These are phyloP conservation scores for Leptopilina myrica DNA, from an alignment of 2,888 invertebrate species.

Conservation along the genomic window DNA sequence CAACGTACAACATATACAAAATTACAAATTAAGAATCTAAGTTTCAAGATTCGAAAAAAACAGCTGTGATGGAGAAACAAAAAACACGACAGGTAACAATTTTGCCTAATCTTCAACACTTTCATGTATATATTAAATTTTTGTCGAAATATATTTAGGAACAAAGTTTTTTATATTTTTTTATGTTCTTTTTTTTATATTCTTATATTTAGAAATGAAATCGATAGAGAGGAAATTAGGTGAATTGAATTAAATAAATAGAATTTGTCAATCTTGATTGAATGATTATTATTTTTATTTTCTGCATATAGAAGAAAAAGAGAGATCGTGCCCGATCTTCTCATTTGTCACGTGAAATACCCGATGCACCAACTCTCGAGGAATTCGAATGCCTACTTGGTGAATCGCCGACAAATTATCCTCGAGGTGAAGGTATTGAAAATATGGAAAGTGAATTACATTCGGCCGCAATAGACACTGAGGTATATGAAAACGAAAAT, in stretches of 20 bases:
- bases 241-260: too few relatives aligned
- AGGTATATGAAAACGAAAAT: slow-evolving; percentile 68
- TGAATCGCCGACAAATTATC: slow-evolving; percentile 74
- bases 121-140: too few relatives aligned
- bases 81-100: slow-evolving; percentile 60
- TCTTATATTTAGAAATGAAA: too few relatives aligned
- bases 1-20: too few relatives aligned
- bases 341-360: slow-evolving; percentile 67
- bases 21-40: neutral
- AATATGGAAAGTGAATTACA: slow-evolving; percentile 75
- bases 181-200: too few relatives aligned
- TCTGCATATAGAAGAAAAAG: slow-evolving; percentile 65
- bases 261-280: too few relatives aligned
- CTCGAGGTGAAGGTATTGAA: slow-evolving; percentile 72
- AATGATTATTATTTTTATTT: too few relatives aligned
- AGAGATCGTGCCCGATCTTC: slow-evolving; percentile 66
- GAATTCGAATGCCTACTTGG: slow-evolving; percentile 74
- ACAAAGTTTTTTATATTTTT: too few relatives aligned
- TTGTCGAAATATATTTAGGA: too few relatives aligned
- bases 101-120: too few relatives aligned
- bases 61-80: slow-evolving; percentile 64
- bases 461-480: slow-evolving; percentile 74
- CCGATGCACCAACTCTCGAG: slow-evolving; percentile 73
- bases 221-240: too few relatives aligned
- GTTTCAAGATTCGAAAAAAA: neutral